These are phyloP conservation scores for Solenodon paradoxus DNA, from an alignment of 2,113 vertebrate genomes.

Conservation along the genomic window DNA sequence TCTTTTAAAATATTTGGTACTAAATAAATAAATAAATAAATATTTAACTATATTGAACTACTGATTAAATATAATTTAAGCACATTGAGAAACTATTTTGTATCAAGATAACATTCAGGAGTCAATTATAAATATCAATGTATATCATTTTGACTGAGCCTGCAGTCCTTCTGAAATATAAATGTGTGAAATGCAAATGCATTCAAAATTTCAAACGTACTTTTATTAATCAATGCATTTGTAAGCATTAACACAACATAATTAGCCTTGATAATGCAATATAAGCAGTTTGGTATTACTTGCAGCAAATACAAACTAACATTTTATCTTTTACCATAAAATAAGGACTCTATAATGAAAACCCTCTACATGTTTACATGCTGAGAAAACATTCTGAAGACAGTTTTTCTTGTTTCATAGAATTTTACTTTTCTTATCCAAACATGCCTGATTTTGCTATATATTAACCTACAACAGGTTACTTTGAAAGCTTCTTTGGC, in stretches of 20 bases:
- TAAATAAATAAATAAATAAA: neutral
- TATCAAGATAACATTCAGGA: neutral
- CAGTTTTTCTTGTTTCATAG: neutral
- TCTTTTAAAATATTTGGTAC: neutral
- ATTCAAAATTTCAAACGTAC: neutral
- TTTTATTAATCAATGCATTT: neutral
- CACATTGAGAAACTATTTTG: neutral
- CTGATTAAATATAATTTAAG: neutral
- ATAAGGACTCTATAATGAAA: neutral
- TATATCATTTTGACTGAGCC: neutral
- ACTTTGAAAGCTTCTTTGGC: neutral
- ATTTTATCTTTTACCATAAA: neutral
- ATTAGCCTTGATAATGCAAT: neutral
- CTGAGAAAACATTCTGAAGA: neutral
- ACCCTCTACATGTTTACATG: neutral
- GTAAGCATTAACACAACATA: neutral
- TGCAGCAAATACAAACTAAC: neutral
- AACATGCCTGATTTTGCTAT: neutral
- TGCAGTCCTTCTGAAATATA: neutral
- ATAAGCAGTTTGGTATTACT: neutral
- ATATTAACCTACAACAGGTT: neutral
- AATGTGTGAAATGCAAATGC: neutral
- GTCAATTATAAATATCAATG: neutral
- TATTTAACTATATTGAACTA: neutral
- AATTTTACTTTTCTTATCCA: neutral